A percentile compares a stretch with the other conserved stretches of the same genome.
phyloP scores from a whole-genome alignment of 2,113 vertebrate species.

The western clawed frog (Xenopus tropicalis) region UCB_Xtro_10.0 CM004445.2:96452501-96453000 shows the following conservation, averaged over 20 bases:
- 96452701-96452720: background rate
- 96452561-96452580: slow-evolving; percentile 35
- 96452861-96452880: background rate
- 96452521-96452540: slow-evolving; percentile 50
- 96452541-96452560: slow-evolving; percentile 39
- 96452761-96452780: background rate
- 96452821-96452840: background rate
- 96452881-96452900: background rate
- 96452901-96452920: background rate
- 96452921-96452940: background rate
- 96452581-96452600: slow-evolving; percentile 13
- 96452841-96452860: background rate
- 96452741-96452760: background rate
- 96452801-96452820: background rate
- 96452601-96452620: slow-evolving; percentile 29
- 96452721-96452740: background rate
- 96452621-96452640: slow-evolving; percentile 13
- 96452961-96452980: background rate
- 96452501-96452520: slow-evolving; percentile 47
- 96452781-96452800: background rate
- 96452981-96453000: background rate
- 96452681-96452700: background rate
- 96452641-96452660: background rate
- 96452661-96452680: background rate
- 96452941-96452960: background rate